Conservation (phyloP, 2,888 invertebrate genomes). For the Orthosia gothica region DNA sequence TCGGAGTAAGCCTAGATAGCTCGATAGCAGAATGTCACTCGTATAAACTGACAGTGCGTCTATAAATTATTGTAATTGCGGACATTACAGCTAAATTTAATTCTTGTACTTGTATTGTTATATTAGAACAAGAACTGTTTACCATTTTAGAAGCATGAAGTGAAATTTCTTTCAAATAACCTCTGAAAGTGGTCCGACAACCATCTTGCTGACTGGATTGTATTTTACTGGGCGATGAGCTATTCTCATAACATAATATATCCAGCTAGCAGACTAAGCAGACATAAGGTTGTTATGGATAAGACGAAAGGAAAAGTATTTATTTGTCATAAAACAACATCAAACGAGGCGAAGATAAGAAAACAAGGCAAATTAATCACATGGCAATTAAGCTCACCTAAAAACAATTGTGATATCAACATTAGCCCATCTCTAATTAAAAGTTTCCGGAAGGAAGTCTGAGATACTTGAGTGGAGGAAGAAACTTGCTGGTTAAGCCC, state of each 20-base stretch:
- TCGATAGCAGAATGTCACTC: constrained; percentile 64
- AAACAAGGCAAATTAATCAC: not conserved
- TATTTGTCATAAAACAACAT: no score
- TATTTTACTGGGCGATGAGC: not conserved
- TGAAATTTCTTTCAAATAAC: not conserved
- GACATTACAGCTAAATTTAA: constrained; percentile 63
- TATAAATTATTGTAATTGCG: constrained; percentile 60
- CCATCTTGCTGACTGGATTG: not conserved
- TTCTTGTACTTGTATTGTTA: constrained; percentile 44
- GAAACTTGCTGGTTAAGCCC: not conserved
- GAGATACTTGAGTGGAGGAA: not conserved
- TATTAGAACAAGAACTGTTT: constrained; percentile 20
- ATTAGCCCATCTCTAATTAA: not conserved
- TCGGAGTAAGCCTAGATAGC: constrained; percentile 47
- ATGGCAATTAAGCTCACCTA: no score
- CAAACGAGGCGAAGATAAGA: not conserved
- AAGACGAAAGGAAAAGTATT: no score
- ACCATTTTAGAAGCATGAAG: constrained; percentile 1
- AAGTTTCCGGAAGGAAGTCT: not conserved
- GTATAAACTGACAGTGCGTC: constrained; percentile 52
- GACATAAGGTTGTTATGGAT: not conserved
- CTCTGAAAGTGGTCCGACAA: not conserved
- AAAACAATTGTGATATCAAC: no score
- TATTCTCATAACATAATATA: no score
- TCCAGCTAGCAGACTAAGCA: not conserved